These are phyloP conservation scores for Calliopsis andreniformis DNA, from an alignment of 1,140 invertebrate genomes.

Conservation along the genomic window DNA sequence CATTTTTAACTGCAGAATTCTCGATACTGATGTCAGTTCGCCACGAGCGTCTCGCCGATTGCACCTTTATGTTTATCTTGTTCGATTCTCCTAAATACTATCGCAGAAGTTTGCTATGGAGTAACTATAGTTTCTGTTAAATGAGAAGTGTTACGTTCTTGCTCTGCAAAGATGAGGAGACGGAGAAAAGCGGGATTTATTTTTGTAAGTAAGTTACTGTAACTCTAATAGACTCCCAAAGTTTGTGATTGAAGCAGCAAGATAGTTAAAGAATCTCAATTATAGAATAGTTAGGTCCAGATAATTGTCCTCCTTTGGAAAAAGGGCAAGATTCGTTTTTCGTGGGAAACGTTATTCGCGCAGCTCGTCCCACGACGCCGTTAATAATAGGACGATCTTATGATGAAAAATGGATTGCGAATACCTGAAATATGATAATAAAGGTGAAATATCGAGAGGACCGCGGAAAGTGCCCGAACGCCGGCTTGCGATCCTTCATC, in stretches of 20 bases:
- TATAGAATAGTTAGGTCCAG: neutral
- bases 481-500: constrained; percentile 75
- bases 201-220: too few species aligned
- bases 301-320: neutral
- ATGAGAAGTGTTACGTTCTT: too few species aligned
- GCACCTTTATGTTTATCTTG: constrained; percentile 12
- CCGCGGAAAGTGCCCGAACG: constrained; percentile 71
- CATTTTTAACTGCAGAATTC: constrained; percentile 47
- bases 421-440: constrained; percentile 77
- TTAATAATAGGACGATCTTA: constrained; percentile 60
- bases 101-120: too few species aligned
- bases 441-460: constrained; percentile 75
- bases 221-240: too few species aligned
- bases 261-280: neutral
- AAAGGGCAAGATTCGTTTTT: neutral
- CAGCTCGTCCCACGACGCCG: constrained; percentile 27
- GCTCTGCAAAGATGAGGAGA: too few species aligned
- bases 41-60: constrained; percentile 52
- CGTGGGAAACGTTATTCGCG: neutral
- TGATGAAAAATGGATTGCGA: constrained; percentile 71
- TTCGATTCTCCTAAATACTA: neutral
- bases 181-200: too few species aligned
- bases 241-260: too few species aligned
- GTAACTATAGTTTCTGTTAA: too few species aligned
- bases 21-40: constrained; percentile 56